These are phyloP conservation scores for Coturnix japonica DNA, from an alignment of 2,113 vertebrate species.

Conservation along the genomic window DNA sequence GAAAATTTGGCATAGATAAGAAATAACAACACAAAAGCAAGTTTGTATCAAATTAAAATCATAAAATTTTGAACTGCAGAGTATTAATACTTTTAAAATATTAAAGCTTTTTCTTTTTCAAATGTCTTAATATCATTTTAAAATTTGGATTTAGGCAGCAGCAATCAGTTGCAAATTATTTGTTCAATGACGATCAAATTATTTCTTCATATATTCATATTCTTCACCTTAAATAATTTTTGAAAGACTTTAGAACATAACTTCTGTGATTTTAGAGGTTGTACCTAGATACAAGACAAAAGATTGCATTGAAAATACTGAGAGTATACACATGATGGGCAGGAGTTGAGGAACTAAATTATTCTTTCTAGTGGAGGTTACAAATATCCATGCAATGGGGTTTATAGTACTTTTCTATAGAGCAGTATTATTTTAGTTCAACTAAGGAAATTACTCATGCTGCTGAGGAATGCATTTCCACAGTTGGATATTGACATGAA, in stretches of 20 bases:
- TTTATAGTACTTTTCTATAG: background rate
- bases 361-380: background rate
- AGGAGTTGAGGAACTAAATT: background rate
- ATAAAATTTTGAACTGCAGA: background rate
- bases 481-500: background rate
- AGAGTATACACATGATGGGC: rapidly evolving
- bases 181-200: background rate
- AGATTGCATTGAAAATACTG: background rate
- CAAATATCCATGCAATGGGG: background rate
- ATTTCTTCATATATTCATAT: too few species aligned
- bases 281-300: background rate
- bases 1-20: background rate
- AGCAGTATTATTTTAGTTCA: background rate
- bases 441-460: background rate
- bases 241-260: background rate
- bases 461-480: constrained; percentile 17
- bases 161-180: background rate
- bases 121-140: background rate
- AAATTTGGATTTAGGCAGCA: background rate
- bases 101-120: background rate
- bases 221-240: background rate
- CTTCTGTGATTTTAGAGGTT: background rate
- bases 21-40: constrained; percentile 15
- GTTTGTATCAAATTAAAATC: constrained; percentile 16
- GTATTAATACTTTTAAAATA: background rate